phyloP scores from a whole-genome alignment of 2,797 vertebrate species.

The Pseudochirops cupreus region DNA sequence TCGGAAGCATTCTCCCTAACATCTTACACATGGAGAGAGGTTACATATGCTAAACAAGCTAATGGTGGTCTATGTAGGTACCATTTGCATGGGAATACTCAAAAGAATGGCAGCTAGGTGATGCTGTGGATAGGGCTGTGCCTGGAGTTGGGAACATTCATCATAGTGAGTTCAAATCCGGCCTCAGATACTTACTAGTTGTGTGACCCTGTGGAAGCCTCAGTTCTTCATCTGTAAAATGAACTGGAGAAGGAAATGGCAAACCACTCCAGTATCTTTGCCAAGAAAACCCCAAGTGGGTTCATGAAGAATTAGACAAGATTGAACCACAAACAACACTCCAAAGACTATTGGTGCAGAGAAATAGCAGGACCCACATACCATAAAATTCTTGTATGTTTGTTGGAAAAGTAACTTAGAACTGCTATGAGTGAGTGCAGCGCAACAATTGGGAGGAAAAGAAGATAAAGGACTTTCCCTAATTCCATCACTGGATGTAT shows the following conservation, averaged over 20 bases:
- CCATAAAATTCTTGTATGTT: not conserved
- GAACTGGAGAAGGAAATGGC: not conserved
- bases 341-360: not conserved
- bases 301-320: not conserved
- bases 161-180: not conserved
- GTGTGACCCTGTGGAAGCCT: not conserved
- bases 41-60: not conserved
- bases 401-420: not conserved
- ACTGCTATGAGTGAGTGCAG: not conserved
- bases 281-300: not conserved
- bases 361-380: not conserved
- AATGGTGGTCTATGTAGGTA: not conserved
- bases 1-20: not conserved
- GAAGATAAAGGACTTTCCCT: not conserved
- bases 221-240: not conserved
- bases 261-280: not conserved
- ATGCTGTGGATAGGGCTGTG: not conserved
- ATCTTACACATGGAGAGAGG: not conserved
- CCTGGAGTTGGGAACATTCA: not conserved
- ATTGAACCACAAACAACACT: not conserved
- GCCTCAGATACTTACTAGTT: not conserved
- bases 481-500: not conserved
- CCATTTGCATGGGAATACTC: not conserved
- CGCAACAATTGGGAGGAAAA: not conserved
- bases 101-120: not conserved